Evolutionary conservation across 92 coral and sea anemone species (phyloP).

Genomic region (Parazoanthus swiftii): DNA sequence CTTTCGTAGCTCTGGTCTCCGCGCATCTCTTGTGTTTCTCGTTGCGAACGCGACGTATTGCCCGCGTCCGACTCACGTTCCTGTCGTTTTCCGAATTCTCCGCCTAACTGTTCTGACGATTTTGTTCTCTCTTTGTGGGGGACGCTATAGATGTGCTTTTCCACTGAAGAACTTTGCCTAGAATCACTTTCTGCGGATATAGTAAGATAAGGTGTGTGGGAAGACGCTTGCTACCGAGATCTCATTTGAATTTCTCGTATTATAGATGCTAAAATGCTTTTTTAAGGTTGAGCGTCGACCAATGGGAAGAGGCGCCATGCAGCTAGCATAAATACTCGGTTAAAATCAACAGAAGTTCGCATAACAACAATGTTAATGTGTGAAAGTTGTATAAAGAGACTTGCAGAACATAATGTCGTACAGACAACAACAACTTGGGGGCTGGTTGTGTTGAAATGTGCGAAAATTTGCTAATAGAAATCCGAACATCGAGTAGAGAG

Average conservation of each 20-base stretch:
- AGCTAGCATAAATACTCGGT: conserved; percentile 30
- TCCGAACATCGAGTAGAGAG: background rate
- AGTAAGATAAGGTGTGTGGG: conserved; percentile 46
- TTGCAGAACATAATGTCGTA: conserved; percentile 6
- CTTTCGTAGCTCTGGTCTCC: conserved; percentile 38
- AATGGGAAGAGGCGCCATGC: conserved; percentile 34
- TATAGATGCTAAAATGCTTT: conserved; percentile 41
- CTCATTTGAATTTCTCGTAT: conserved; percentile 44
- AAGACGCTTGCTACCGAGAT: conserved; percentile 34
- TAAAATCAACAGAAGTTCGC: conserved; percentile 35
- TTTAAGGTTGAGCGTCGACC: conserved; percentile 24
- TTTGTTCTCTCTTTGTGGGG: conserved; percentile 29
- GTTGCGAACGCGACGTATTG: conserved; percentile 37
- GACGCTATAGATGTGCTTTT: conserved; percentile 26
- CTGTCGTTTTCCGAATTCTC: conserved; percentile 38
- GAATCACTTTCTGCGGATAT: conserved; percentile 45
- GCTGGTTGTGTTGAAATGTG: background rate
- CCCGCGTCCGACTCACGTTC: conserved; percentile 25
- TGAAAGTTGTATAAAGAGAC: conserved; percentile 19
- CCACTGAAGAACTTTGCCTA: conserved; percentile 10
- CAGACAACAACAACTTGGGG: conserved; percentile 9
- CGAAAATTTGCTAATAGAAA: conserved; percentile 7
- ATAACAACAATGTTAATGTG: conserved; percentile 44
- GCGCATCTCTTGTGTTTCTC: conserved; percentile 35
- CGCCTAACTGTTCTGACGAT: background rate